Evolutionary conservation across 2,797 vertebrate species (phyloP).

Genomic region (Gadopsis bispinosus): DNA sequence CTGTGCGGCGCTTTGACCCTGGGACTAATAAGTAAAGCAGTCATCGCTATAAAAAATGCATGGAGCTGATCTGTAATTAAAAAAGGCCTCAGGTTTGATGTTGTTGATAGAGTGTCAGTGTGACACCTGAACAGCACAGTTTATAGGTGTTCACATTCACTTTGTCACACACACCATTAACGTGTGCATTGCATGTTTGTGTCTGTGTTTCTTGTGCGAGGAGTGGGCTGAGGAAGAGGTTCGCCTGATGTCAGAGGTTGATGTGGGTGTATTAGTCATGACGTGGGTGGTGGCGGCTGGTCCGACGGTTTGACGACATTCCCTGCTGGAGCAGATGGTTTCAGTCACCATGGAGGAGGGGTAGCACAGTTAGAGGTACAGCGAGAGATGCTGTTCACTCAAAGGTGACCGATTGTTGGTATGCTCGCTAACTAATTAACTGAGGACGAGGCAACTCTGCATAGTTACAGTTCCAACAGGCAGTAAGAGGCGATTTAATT

Average conservation of each 20-base stretch:
- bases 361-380: constrained; percentile 17
- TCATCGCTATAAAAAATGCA: constrained; percentile 64
- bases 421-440: not conserved
- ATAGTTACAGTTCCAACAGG: constrained; percentile 10
- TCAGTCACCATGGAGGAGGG: constrained; percentile 40
- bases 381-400: constrained; percentile 45
- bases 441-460: not conserved
- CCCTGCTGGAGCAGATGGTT: constrained; percentile 73
- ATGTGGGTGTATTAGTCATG: constrained; percentile 65
- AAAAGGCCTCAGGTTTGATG: constrained; percentile 37
- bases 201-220: constrained; percentile 16
- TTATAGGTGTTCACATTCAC: not conserved
- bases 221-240: constrained; percentile 38
- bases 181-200: constrained; percentile 4
- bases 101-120: constrained; percentile 24
- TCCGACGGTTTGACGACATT: constrained; percentile 50
- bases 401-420: constrained; percentile 25
- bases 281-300: constrained; percentile 25
- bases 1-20: constrained; percentile 37
- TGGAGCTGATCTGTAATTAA: constrained; percentile 52
- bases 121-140: constrained; percentile 6
- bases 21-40: constrained; percentile 52
- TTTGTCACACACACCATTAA: not conserved
- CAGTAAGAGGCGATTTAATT: constrained; percentile 9
- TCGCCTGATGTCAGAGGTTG: constrained; percentile 53